Evolutionary conservation across 2,888 invertebrate species (phyloP), one percentile per base, ranked within the genome.

Genomic region (Incurvaria masculella): DNA sequence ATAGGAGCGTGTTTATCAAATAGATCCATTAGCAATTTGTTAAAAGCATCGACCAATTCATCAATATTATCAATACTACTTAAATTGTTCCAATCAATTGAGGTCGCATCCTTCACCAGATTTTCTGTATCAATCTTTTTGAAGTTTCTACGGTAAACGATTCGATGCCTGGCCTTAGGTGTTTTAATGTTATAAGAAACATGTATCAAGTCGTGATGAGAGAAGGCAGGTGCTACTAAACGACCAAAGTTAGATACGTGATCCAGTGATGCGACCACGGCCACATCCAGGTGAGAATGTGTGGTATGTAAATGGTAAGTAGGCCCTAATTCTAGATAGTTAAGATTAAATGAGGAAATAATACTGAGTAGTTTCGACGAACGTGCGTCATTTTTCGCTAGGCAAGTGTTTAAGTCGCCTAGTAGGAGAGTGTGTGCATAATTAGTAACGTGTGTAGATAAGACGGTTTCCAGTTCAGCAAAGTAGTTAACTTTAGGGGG

Each of bases 401-500:
- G 33, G 14, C 33, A 33, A n/a, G 33, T 33, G 14, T 33, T 33
- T 8, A 33, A n/a, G 14, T 33, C 33, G 14, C 33, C 33, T 33
- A 33, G 14, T 33, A 33, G 8, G 14, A 33, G 8, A 33, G 11
- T 33, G 14, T 33, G 33, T 14, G 33, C 14, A n/a, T 33, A 33
- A 33, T 33, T 33, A n/a, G 14, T 8, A 14, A 33, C 14, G 14
- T 33, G 33, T 3, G 33, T 33, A 33, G 33, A 33, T 8, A 52
- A 47, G 11, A 45, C 14, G 10, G 16, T 20, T 42, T 50, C 50
- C 27, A 53, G 42, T 10, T 45, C 11, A 18, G 45, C 18, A 23
- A 53, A 53, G 21, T 51, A 51, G 20, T 49, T 42, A 2, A 49
- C 18, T n/a, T 17, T 45, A 3, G 46, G 21, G 3, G 52, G 52